Conservation (phyloP, 2,113 vertebrate species). For the Pangasianodon hypophthalmus region DNA sequence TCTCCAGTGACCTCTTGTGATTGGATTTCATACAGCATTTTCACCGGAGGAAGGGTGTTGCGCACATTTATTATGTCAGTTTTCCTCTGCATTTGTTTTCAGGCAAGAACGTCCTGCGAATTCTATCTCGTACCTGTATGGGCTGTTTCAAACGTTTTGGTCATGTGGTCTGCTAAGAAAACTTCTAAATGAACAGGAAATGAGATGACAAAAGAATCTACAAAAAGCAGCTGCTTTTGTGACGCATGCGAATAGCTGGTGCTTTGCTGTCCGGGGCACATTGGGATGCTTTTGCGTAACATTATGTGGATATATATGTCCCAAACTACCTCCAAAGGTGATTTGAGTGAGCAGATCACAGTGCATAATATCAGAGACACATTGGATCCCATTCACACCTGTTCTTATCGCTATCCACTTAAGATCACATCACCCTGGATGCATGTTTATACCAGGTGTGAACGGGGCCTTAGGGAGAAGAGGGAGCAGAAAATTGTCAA, state of each 20-base stretch:
- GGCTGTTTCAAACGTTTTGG: no score
- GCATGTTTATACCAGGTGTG: neutral
- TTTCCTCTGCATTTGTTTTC: neutral
- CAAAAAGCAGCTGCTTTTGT: neutral
- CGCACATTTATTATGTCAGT: neutral
- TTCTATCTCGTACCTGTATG: no score
- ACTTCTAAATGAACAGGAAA: no score
- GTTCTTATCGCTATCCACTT: neutral
- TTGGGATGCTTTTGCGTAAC: neutral
- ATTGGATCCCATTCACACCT: neutral
- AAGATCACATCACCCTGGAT: neutral
- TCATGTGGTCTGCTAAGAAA: no score
- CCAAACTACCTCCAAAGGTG: neutral
- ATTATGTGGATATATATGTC: neutral
- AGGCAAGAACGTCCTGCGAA: neutral
- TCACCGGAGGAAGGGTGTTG: neutral
- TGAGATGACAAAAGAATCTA: no score
- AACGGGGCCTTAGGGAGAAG: neutral
- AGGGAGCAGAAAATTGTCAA: neutral
- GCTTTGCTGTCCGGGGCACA: neutral
- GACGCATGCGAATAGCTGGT: neutral
- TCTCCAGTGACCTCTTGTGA: neutral
- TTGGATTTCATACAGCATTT: neutral
- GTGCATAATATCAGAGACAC: neutral
- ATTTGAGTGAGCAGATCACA: neutral